phyloP scores from a whole-genome alignment of 2,797 vertebrate genomes.

The Petrocephalus sullivani region DNA sequence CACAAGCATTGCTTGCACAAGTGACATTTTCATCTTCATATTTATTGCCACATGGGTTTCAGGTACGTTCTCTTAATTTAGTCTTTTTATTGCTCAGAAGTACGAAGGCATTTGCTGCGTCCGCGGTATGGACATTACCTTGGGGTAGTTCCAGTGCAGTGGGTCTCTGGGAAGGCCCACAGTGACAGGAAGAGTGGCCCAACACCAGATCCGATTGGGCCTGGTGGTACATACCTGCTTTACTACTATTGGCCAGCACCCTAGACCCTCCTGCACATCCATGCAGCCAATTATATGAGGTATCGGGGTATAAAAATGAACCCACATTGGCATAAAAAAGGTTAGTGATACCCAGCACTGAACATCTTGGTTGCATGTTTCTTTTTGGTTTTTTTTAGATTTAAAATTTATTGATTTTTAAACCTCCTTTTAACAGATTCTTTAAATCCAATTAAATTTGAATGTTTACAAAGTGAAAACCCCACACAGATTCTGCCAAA shows the following conservation, averaged over 20 bases:
- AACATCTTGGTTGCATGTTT: background rate
- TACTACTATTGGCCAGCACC: constrained; percentile 29
- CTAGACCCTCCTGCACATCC: constrained; percentile 8
- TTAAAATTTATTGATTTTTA: constrained; percentile 1
- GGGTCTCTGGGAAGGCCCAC: constrained; percentile 1
- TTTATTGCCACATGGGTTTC: constrained; percentile 37
- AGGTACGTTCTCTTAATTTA: constrained; percentile 36
- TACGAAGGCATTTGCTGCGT: background rate
- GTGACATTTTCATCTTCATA: constrained; percentile 26
- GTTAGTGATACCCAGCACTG: background rate
- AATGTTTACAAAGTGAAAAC: constrained; percentile 11
- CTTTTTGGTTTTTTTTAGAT: background rate
- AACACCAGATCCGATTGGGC: constrained; percentile 51
- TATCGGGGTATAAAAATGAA: background rate
- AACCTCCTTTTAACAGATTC: background rate
- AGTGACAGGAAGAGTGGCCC: constrained; percentile 46
- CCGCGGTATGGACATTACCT: background rate
- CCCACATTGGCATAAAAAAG: background rate
- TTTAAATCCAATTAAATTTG: background rate
- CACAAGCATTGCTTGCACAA: constrained; percentile 28
- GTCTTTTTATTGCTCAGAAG: constrained; percentile 24
- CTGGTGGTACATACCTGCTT: constrained; percentile 42
- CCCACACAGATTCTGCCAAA: background rate
- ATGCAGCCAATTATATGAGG: constrained; percentile 21
- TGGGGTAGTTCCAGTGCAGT: constrained; percentile 9